These are phyloP conservation scores for Acromyrmex echinatior DNA, from an alignment of 1,140 invertebrate genomes.

Conservation along the genomic window DNA sequence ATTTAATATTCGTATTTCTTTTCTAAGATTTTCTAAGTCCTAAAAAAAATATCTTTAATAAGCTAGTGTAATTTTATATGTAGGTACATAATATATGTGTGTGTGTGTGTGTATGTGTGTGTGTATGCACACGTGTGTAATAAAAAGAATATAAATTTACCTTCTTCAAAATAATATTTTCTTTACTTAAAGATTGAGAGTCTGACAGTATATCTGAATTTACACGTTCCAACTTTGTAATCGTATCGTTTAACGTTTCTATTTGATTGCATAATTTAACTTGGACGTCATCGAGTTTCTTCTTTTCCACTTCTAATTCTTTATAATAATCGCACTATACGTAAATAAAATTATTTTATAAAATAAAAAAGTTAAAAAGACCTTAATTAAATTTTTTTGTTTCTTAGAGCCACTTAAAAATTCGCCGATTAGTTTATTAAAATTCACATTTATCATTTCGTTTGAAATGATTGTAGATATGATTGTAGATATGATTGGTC, in stretches of 20 bases:
- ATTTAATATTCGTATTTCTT: conserved; percentile 83
- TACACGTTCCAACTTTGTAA: conserved; percentile 83
- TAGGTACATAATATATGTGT: too few species aligned
- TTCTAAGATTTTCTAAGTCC: conserved; percentile 85
- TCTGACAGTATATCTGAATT: conserved; percentile 79
- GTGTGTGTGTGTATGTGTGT: too few species aligned
- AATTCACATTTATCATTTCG: too few species aligned
- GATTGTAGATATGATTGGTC: too few species aligned
- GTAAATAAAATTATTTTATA: conserved; percentile 39
- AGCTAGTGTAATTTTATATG: background rate
- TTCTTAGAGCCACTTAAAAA: too few species aligned
- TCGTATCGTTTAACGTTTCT: conserved; percentile 79
- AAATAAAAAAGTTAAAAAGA: background rate
- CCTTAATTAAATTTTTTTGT: too few species aligned
- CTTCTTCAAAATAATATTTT: conserved; percentile 85
- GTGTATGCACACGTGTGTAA: too few species aligned
- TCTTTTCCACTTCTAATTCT: conserved; percentile 83
- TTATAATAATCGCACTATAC: conserved; percentile 81
- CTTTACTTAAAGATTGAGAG: conserved; percentile 81
- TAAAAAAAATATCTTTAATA: conserved; percentile 53
- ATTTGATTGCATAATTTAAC: conserved; percentile 84
- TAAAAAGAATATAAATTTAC: conserved; percentile 70
- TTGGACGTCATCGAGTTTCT: conserved; percentile 81
- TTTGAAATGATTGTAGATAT: too few species aligned
- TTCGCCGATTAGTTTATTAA: too few species aligned